Conservation (phyloP, 2,888 invertebrate species). For the Perdita meconis region DNA sequence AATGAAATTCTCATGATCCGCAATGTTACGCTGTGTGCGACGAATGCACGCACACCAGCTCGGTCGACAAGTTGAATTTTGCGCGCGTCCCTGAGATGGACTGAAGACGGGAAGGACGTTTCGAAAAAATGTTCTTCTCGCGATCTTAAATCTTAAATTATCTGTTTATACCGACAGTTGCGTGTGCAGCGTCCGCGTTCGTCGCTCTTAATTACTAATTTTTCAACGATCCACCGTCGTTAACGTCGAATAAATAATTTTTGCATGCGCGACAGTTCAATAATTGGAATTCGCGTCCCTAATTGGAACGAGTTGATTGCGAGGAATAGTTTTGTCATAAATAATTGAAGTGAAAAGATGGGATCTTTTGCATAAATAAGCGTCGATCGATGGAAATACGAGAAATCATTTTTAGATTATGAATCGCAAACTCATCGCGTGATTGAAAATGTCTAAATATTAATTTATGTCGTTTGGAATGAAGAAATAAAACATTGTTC, state of each 20-base stretch:
- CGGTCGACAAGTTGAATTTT: slow-evolving; percentile 3
- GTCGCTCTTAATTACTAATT: not conserved
- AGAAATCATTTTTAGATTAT: too few relatives aligned
- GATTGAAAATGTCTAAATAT: too few relatives aligned
- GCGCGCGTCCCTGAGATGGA: slow-evolving; percentile 59
- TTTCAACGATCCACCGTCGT: not conserved
- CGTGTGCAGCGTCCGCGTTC: not conserved
- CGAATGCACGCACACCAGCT: slow-evolving; percentile 22
- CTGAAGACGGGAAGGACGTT: slow-evolving; percentile 31
- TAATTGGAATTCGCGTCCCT: not conserved
- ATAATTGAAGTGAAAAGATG: too few relatives aligned
- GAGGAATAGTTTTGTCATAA: not conserved
- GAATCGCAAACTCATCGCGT: too few relatives aligned
- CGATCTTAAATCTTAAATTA: slow-evolving; percentile 10
- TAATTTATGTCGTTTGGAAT: not conserved
- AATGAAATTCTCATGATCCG: slow-evolving; percentile 66
- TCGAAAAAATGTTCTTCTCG: not conserved
- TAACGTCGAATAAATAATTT: not conserved
- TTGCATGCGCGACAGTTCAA: not conserved
- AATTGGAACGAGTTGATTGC: not conserved
- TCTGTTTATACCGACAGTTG: not conserved
- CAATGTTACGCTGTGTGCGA: slow-evolving; percentile 12
- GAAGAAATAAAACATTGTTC: not conserved
- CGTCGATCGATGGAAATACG: too few relatives aligned
- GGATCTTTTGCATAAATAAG: too few relatives aligned